Evolutionary conservation across 1,140 invertebrate genomes (phyloP), one percentile per base, ranked within the genome.

Genomic region (Battus philenor): DNA sequence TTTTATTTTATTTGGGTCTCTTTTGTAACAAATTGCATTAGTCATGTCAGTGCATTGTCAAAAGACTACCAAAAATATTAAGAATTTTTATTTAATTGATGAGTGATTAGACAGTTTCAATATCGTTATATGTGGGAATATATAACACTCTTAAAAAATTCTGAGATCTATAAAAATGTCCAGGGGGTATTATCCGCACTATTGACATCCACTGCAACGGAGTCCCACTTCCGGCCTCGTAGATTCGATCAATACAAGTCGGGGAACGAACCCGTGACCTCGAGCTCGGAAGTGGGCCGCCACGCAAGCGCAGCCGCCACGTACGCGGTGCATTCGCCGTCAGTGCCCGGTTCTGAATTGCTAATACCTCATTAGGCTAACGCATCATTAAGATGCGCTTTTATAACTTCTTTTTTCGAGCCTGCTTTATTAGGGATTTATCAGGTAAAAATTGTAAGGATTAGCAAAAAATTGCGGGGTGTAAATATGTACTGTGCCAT

Each of bases 241-340:
- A 43, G 56, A 43, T 48, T 39, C 64, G 80, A 84, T 84, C 78
- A 81, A 84, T 84, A 84, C 63, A 44, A 51, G 51, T 67, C 77
- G 80, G 77, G 76, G 76, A 84, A 81, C 69, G 80, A 84, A 81
- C 80, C 68, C 68, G 68, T 69, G 80, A 79, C 80, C 80, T 84
- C 77, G 67, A 50, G 45, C 50, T 45, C 31, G 51, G 46, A 84
- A 80, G 62, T 84, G 66, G 80, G 80, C 58, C 80, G 68, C 50
- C 76, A 74, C 80, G 78, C 80, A 84, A 45, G 80, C 78, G 75
- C 75, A 56, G 45, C 57, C 56, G 52, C 51, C 48, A 55, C 53
- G 52, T 43, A 54, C 54, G 45, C 55, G 55, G 55, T 79, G 73
- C 73, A 78, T 79, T 69, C 59, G 59, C 51, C 48, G 58, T 33